Evolutionary conservation across 2,113 vertebrate species (phyloP), one percentile per base, ranked within the genome.

Genomic region (Tetrax tetrax): DNA sequence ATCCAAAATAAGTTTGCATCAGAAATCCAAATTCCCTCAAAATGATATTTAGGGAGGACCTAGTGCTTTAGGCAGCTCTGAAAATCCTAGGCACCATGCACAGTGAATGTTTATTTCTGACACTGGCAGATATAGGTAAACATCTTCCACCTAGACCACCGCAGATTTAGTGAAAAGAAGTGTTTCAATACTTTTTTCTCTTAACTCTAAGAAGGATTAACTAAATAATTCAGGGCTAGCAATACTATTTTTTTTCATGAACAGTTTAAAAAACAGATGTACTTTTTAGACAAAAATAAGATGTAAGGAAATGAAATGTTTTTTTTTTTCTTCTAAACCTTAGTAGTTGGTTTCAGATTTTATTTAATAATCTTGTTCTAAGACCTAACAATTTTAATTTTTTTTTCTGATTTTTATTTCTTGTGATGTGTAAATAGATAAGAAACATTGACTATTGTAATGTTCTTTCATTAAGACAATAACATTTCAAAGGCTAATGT

Each of bases 391-490:
- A 63, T 79, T 94, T 93, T 64, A 88, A 45, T 77, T n/a, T 87
- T 87, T 94, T 93, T 96, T 96, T 63, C 59, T 90, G 77, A 80
- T 83, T 80, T 97, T 96, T 97, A 78, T 91, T 76, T 87, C 61
- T 90, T 37, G 70, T 95, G 87, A 95, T 65, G 75, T 95, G 96
- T 98, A 98, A 97, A 95, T 98, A 98, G 84, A 85, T 97, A 97
- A 96, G 93, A 97, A 97, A 96, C 97, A 97, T 98, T 98, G 98
- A 98, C 98, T 98, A 97, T 80, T 77, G 93, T 96, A 97, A 96
- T 93, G 83, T 94, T 96, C 90, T 95, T 98, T 98, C 90, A 90
- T 97, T 98, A 98, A 98, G 95, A 98, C 96, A 98, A 87, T 98
- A 98, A 96, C 81, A 97, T 97, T 96, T 98, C 96, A 95, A 97